phyloP scores from a whole-genome alignment of 2,888 invertebrate genomes.

The Conops quadrifasciatus region DNA sequence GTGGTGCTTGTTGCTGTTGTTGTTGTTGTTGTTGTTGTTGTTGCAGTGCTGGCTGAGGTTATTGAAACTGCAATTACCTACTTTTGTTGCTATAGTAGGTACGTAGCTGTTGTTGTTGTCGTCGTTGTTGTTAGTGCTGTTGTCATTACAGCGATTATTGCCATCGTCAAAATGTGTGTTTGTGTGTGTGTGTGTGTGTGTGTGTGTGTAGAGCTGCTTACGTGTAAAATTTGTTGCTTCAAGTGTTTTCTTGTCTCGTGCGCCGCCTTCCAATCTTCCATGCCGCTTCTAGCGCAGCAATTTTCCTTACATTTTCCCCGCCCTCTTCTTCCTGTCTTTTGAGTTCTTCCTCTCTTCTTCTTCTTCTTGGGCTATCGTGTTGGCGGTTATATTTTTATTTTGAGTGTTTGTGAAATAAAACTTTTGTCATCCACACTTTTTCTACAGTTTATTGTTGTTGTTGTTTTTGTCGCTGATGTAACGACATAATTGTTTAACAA shows the following conservation, averaged over 20 bases:
- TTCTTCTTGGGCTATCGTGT: neutral
- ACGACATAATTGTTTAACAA: constrained; percentile 3
- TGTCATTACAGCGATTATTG: no score
- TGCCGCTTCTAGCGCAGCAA: neutral
- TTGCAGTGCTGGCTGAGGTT: no score
- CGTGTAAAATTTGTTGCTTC: neutral
- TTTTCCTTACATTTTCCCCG: neutral
- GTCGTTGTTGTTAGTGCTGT: neutral
- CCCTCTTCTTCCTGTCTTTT: neutral
- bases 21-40: no score
- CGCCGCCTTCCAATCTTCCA: neutral
- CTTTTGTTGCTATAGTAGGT: no score
- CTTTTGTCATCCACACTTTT: constrained; percentile 46
- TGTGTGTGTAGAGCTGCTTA: neutral
- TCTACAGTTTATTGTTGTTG: constrained; percentile 36
- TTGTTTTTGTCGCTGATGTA: constrained; percentile 4
- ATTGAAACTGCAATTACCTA: no score
- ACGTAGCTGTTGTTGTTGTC: neutral
- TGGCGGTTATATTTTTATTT: neutral
- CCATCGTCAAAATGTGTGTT: no score
- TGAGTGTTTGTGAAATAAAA: constrained; percentile 41
- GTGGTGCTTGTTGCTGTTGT: no score
- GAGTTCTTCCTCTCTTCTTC: neutral
- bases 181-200: no score
- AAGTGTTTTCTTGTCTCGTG: neutral